Percentiles rank a stretch among this genome's conserved stretches.
Evolutionary conservation across 2,113 vertebrate genomes (phyloP).

Genomic region (Kryptolebias marmoratus): DNA sequence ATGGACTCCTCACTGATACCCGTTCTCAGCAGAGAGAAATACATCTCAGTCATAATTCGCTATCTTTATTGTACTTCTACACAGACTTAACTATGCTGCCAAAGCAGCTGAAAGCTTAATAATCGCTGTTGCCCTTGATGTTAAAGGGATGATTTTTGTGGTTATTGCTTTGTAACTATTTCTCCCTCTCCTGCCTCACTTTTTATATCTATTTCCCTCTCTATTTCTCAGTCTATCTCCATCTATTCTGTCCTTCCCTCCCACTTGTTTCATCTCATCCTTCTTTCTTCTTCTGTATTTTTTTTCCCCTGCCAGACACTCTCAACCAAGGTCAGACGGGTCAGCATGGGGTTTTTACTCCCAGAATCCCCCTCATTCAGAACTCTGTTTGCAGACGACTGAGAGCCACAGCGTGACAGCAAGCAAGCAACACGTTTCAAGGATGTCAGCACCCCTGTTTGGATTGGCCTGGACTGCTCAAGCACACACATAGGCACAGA

Average conservation of each 20-base stretch:
- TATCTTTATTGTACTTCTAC: constrained; percentile 77
- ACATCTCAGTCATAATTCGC: constrained; percentile 75
- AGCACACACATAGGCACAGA: constrained; percentile 29
- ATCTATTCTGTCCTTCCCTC: constrained; percentile 1
- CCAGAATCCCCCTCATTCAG: constrained; percentile 30
- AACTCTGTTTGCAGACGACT: constrained; percentile 12
- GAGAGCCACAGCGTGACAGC: constrained; percentile 15
- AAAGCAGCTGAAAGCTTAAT: constrained; percentile 63
- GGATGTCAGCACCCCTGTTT: constrained; percentile 64
- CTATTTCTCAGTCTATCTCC: constrained; percentile 15
- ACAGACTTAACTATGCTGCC: constrained; percentile 67
- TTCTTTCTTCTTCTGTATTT: background rate
- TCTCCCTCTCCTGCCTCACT: constrained; percentile 6
- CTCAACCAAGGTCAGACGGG: constrained; percentile 48
- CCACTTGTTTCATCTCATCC: background rate
- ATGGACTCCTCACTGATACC: constrained; percentile 67
- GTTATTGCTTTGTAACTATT: constrained; percentile 52
- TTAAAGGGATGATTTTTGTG: constrained; percentile 66
- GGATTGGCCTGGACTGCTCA: constrained; percentile 43
- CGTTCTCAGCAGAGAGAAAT: constrained; percentile 62
- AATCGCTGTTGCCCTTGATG: constrained; percentile 69
- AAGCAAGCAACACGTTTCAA: constrained; percentile 51
- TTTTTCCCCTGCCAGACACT: constrained; percentile 1
- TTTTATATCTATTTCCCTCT: constrained; percentile 28
- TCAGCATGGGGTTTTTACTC: constrained; percentile 29